Evolutionary conservation across 2,113 vertebrate genomes (phyloP).

Genomic region (Cichladusa arquata): DNA sequence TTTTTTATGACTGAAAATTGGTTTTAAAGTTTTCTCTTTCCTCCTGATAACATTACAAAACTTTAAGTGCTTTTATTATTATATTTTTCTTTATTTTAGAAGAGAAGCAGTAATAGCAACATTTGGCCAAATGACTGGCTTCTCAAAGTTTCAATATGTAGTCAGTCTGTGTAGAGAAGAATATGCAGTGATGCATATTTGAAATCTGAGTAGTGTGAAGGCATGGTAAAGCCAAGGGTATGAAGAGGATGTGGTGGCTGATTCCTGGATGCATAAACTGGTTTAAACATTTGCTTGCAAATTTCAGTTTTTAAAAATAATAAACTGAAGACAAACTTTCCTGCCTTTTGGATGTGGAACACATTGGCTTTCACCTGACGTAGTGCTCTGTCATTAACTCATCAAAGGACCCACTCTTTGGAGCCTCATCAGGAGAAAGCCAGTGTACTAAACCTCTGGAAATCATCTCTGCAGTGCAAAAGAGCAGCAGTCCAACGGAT

Average conservation of each 20-base stretch:
- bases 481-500: background rate
- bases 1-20: constrained; percentile 4
- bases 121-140: background rate
- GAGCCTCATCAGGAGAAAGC: background rate
- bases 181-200: background rate
- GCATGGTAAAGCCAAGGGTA: background rate
- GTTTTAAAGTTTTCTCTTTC: constrained; percentile 34
- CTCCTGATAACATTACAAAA: background rate
- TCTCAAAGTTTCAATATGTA: background rate
- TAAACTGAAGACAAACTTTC: background rate
- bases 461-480: background rate
- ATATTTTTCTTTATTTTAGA: constrained; percentile 9
- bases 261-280: background rate
- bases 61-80: background rate
- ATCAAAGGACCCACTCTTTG: background rate
- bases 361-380: background rate
- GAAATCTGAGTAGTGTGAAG: background rate
- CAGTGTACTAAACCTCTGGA: background rate
- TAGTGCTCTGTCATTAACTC: background rate
- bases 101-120: background rate
- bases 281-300: background rate
- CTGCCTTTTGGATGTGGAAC: background rate
- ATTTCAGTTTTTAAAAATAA: background rate
- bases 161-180: background rate
- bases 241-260: background rate